These are phyloP conservation scores for Pedionomus torquatus DNA, from an alignment of 2,113 vertebrate genomes.

Conservation along the genomic window DNA sequence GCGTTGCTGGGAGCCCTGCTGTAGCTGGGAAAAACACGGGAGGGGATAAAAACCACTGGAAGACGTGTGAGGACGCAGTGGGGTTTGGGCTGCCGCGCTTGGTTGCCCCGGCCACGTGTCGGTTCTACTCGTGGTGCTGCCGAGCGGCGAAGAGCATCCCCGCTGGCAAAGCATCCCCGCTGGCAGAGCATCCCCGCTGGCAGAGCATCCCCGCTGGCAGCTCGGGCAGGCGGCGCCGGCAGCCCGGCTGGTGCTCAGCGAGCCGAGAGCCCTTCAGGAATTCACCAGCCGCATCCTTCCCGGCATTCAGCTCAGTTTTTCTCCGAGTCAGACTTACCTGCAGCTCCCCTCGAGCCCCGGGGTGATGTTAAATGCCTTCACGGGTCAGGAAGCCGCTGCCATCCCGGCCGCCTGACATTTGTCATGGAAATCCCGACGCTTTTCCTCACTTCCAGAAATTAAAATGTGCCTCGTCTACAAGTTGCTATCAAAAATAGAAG, in stretches of 20 bases:
- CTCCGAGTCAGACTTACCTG: background rate
- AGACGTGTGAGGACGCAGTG: fast-evolving
- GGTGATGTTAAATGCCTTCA: fast-evolving
- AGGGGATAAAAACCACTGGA: background rate
- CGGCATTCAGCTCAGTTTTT: background rate
- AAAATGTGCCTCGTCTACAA: constrained; percentile 65
- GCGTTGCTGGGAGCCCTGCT: fast-evolving
- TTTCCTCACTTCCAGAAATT: constrained; percentile 43
- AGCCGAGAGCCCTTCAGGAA: background rate
- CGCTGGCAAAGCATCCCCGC: background rate
- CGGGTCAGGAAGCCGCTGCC: background rate
- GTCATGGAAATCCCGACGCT: constrained; percentile 19
- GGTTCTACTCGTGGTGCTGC: background rate
- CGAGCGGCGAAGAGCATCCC: fast-evolving
- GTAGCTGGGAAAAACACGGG: fast-evolving
- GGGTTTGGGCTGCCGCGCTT: background rate
- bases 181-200: background rate
- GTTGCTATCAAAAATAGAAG: constrained; percentile 80
- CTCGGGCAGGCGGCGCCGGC: fast-evolving
- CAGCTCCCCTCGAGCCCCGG: fast-evolving
- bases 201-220: background rate
- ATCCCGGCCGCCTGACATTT: background rate
- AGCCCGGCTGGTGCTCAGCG: background rate
- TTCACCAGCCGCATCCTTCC: background rate
- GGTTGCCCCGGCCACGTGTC: fast-evolving